Evolutionary conservation across 2,888 invertebrate species (phyloP).

Genomic region (Eilema sororculum): DNA sequence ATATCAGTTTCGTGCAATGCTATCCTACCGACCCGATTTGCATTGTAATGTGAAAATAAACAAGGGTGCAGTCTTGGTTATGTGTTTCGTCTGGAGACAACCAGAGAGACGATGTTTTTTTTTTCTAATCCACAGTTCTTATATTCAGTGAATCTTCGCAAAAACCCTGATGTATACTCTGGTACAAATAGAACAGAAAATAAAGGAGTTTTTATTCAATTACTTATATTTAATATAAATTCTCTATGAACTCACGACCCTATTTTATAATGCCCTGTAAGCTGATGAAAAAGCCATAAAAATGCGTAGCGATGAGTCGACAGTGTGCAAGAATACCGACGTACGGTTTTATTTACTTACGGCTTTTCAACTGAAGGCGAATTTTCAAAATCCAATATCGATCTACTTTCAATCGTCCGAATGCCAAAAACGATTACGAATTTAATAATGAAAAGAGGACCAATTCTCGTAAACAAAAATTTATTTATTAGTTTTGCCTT

Average conservation of each 20-base stretch:
- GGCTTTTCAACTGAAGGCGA: background rate
- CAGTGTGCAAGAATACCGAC: background rate
- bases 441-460: too few species aligned
- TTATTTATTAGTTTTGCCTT: too few species aligned
- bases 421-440: too few species aligned
- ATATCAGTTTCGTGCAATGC: background rate
- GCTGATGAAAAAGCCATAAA: background rate
- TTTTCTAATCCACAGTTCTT: background rate
- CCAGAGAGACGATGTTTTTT: too few species aligned
- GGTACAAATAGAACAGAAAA: background rate
- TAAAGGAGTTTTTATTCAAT: background rate
- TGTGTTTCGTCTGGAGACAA: background rate
- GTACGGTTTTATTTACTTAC: background rate
- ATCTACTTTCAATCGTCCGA: too few species aligned
- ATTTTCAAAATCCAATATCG: too few species aligned
- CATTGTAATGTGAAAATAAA: slow-evolving; percentile 1
- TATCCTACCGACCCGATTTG: background rate
- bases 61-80: slow-evolving; percentile 1
- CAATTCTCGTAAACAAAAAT: too few species aligned
- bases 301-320: background rate
- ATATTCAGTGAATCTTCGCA: background rate
- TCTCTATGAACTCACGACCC: too few species aligned
- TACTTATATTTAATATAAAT: too few species aligned
- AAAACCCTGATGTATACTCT: too few species aligned
- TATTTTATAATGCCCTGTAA: too few species aligned